Base-by-base conservation (phyloP, 2,797 vertebrate genomes). In the Tympanoctomys barrerae region DNA sequence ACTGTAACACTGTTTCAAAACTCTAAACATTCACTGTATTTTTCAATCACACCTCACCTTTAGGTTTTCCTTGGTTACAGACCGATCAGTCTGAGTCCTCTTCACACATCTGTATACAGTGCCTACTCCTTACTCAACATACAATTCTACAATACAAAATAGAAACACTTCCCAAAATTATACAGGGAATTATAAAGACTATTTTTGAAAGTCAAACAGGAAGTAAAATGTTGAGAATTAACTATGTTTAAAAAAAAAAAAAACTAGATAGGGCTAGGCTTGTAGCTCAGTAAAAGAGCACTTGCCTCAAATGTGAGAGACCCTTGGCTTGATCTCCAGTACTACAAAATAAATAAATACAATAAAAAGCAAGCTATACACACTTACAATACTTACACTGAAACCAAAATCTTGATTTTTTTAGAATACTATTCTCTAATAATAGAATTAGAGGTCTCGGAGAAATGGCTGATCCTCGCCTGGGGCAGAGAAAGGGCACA, bases 191-290 rank as follows among this genome's bases (percentile, higher is more conserved):
- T 70, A 22, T 19, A 70, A 70, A 70, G 18, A 8, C 21, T 36
- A 70, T 46, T 78, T 66, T 49, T 64, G 46, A 91, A 90, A 82
- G 77, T 46, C n/a, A 71, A 61, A 22, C 5, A 83, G 64, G 31
- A 88, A 91, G 28, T 36, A 68, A 83, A 84, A 91, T 71, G 19
- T 80, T 49, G 82, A 91, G 42, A 36, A 73, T n/a, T 79, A 36
- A 78, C 42, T 70, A 91, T 36, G 49, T 80, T 94, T 66, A 9
- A 24, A 19, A 84, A 75, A 88, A 9, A 24, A 19, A 84, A 75
- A 88, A 81, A 9, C 57, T 73, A 84, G 57, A 12, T 85, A 70
- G 33, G 46, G 64, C 62, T 70, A 21, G 42, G 22, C 14, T 22
- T 85, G 13, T 54, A 68, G 21, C 46, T 71, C 84, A 57, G 22